These are phyloP conservation scores for Poeciliopsis paucimaculata DNA, from an alignment of 2,797 vertebrate species.

Conservation along the genomic window DNA sequence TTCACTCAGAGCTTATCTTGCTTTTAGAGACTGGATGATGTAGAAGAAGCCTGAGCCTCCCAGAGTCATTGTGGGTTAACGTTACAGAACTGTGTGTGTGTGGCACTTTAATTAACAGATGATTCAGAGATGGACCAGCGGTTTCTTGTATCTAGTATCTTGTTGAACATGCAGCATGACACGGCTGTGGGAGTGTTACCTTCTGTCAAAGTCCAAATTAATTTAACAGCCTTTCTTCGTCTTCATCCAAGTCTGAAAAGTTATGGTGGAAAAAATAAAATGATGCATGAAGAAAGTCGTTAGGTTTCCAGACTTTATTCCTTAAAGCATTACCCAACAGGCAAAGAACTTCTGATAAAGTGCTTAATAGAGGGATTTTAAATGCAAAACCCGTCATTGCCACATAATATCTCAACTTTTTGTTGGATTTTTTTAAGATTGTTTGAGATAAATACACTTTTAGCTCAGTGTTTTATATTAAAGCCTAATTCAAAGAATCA, in stretches of 20 bases:
- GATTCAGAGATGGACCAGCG: neutral
- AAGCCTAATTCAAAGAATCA: neutral
- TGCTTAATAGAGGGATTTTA: neutral
- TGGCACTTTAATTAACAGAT: neutral
- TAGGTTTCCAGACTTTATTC: neutral
- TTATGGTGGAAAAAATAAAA: neutral
- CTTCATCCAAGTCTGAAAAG: neutral
- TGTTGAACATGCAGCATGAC: neutral
- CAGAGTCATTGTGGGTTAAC: neutral
- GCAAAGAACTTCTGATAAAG: neutral
- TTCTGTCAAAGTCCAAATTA: neutral
- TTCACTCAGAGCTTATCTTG: neutral
- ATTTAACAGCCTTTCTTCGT: neutral
- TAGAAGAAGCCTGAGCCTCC: neutral
- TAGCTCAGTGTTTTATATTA: neutral
- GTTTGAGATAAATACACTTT: neutral
- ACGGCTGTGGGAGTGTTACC: neutral
- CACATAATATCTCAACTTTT: neutral
- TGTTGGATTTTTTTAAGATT: neutral
- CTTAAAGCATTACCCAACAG: neutral
- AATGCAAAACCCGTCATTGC: neutral
- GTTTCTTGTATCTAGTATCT: neutral
- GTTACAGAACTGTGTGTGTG: neutral
- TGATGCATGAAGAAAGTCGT: neutral
- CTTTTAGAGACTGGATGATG: neutral